phyloP scores from a whole-genome alignment of 2,113 vertebrate species.

The Todiramphus saurophagus region DNA sequence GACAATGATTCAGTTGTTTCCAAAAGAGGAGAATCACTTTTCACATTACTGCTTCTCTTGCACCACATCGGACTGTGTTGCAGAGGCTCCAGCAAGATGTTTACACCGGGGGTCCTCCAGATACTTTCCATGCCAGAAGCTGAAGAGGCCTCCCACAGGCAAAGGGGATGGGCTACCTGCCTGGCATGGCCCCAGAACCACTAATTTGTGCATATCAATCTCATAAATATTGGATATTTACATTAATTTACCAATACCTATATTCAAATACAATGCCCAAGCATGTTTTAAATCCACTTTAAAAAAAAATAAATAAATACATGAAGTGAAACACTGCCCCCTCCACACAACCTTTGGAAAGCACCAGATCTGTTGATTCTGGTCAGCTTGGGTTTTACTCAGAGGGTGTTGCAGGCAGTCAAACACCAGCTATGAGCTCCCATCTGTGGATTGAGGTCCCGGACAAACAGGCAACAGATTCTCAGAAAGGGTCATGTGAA shows the following conservation, averaged over 20 bases:
- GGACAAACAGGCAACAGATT: not conserved
- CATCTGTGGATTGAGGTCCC: accelerated
- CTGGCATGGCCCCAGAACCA: not conserved
- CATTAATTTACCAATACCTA: not conserved
- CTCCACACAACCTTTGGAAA: not conserved
- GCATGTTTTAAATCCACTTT: not conserved
- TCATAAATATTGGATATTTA: not conserved
- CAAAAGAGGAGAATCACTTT: not conserved
- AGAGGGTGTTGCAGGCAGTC: not conserved
- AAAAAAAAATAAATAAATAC: not conserved
- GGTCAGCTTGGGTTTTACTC: not conserved
- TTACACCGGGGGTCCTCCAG: accelerated
- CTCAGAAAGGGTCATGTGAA: not conserved
- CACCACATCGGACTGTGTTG: accelerated
- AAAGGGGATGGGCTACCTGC: not conserved
- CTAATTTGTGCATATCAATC: not conserved
- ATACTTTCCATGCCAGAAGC: not conserved
- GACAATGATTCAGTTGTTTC: not conserved
- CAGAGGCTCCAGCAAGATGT: not conserved
- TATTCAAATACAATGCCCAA: not conserved
- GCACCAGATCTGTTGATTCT: not conserved
- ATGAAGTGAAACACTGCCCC: accelerated
- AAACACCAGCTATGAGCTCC: not conserved
- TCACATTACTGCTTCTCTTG: not conserved
- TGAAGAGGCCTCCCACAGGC: not conserved